phyloP scores from a whole-genome alignment of 2,797 vertebrate species.

The Taeniopygia guttata region DNA sequence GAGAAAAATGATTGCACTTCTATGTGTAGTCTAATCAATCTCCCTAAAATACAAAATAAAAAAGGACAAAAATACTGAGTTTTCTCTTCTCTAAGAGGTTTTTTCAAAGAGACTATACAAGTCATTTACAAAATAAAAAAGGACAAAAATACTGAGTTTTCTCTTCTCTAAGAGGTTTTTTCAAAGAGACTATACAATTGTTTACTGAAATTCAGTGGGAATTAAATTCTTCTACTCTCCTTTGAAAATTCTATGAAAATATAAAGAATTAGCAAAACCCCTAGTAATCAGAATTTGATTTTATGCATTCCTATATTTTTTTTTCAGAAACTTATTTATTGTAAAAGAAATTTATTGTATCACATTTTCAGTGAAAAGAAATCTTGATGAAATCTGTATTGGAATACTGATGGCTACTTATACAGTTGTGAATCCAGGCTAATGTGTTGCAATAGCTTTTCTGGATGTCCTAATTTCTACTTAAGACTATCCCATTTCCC shows the following conservation, averaged over 20 bases:
- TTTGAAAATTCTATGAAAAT: neutral
- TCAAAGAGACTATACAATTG: neutral
- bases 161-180: neutral
- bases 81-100: neutral
- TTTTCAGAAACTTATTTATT: neutral
- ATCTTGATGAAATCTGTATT: neutral
- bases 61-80: neutral
- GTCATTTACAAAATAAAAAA: neutral
- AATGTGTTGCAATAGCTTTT: neutral
- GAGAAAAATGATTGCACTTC: neutral
- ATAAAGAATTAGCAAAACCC: neutral
- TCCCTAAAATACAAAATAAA: neutral
- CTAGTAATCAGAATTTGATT: neutral
- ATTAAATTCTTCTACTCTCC: neutral
- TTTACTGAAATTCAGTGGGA: neutral
- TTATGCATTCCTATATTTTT: neutral
- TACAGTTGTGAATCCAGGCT: neutral
- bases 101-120: neutral
- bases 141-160: neutral
- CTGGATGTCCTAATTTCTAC: neutral
- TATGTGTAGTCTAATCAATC: neutral
- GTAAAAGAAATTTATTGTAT: neutral
- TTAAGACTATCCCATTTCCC: neutral
- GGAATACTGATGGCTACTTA: neutral
- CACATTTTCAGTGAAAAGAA: neutral